These are phyloP conservation scores for Parapristionchus giblindavisi DNA, from an alignment of 2,888 invertebrate species.

Conservation along the genomic window DNA sequence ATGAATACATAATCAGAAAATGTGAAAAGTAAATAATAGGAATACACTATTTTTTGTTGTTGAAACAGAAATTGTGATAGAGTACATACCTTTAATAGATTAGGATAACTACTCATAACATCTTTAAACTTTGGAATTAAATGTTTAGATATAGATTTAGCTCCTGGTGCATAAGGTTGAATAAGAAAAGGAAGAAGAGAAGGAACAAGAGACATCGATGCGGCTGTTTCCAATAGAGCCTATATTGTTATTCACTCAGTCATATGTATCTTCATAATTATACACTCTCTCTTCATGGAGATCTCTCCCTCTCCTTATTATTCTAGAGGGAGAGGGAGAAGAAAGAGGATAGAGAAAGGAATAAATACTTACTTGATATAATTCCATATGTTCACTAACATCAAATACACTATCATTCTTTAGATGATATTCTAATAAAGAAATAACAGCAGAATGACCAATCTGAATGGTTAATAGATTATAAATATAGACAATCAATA, in stretches of 20 bases:
- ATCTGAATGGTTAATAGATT: slow-evolving; percentile 19
- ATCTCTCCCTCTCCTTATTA: too few species aligned
- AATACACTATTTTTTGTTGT: not conserved
- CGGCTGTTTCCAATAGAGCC: slow-evolving; percentile 65
- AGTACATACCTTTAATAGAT: slow-evolving; percentile 44
- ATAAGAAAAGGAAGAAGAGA: slow-evolving; percentile 59
- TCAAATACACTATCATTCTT: slow-evolving; percentile 69
- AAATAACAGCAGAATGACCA: slow-evolving; percentile 51
- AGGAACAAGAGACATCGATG: slow-evolving; percentile 59
- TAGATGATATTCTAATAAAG: slow-evolving; percentile 65
- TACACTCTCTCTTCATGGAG: too few species aligned
- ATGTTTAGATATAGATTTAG: slow-evolving; percentile 65
- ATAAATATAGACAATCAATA: too few species aligned
- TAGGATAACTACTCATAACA: slow-evolving; percentile 59
- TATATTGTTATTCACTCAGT: too few species aligned
- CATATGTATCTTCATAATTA: too few species aligned
- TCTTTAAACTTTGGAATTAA: slow-evolving; percentile 66
- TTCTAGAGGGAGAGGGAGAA: too few species aligned
- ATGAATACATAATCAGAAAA: too few species aligned
- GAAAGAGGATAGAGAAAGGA: slow-evolving; percentile 21
- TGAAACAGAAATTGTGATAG: not conserved
- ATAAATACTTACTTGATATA: slow-evolving; percentile 62
- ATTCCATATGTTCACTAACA: slow-evolving; percentile 67
- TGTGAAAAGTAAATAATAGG: too few species aligned
- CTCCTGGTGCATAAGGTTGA: slow-evolving; percentile 53